Evolutionary conservation across 2,888 invertebrate genomes (phyloP), one percentile per base, ranked within the genome.

Genomic region (Poecilus cupreus): DNA sequence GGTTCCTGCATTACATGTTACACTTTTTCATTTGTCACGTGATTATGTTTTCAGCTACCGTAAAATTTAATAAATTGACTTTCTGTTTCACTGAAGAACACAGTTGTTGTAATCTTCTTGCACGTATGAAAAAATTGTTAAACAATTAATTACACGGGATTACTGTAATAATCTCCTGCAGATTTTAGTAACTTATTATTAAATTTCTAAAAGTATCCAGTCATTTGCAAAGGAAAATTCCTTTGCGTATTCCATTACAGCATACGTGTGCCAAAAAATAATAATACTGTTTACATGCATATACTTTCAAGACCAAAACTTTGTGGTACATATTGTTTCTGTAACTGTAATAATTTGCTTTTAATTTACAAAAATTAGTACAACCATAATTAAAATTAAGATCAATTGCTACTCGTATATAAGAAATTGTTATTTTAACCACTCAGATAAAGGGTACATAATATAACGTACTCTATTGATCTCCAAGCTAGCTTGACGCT

Each of bases 11-110:
- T 18, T 76, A 39, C 24, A 76, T 57, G 57, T 76, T 76, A 76
- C 76, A 49, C 64, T 78, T 77, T 77, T 74, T 32, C 24, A 32
- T 76, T 54, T 76, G 13, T 76, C 22, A 57, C n/a, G 54, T 51
- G 49, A n/a, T 24, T 77, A 77, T 60, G 16, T 60, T 60, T 60
- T 78, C 24, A 18, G 68, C 68, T 78, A 78, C 68, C 78, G 77
- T 77, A 37, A 77, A 64, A 77, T 64, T 75, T 51, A 54, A 26
- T 54, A 75, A 54, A 75, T 75, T 60, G 16, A 78, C 64, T 78
- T 78, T 78, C 77, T 20, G 74, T 49, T 74, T 70, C 16, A 32
- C 16, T 64, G 37, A 18, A 64, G n/a, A 22, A 22, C n/a, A 60
- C 60, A 60, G 60, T 60, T 60, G 26, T 26, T 13, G 60, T 60